Percentiles rank a stretch among this genome's conserved stretches.
phyloP scores from a whole-genome alignment of 2,888 invertebrate genomes.

The Melinopterus prodromus region DNA sequence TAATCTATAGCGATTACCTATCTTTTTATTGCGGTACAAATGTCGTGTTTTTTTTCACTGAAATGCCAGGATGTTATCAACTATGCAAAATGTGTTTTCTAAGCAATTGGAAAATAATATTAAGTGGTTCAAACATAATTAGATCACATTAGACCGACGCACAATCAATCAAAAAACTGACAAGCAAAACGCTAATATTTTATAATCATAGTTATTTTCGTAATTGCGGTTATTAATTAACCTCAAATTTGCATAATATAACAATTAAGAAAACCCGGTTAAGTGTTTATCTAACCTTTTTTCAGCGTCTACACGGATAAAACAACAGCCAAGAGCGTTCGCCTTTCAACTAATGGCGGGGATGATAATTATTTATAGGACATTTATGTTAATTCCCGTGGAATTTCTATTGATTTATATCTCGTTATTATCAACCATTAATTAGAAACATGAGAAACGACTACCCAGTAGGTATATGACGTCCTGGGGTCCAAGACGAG shows the following conservation, averaged over 20 bases:
- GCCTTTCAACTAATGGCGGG: background rate
- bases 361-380: background rate
- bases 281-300: background rate
- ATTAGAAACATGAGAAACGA: constrained; percentile 4
- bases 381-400: constrained; percentile 4
- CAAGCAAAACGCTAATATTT: background rate
- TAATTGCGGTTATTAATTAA: background rate
- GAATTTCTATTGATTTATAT: constrained; percentile 4
- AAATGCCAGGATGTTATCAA: too few species aligned
- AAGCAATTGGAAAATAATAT: background rate
- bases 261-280: background rate
- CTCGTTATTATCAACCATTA: background rate
- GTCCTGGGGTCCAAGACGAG: background rate
- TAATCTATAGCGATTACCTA: too few species aligned
- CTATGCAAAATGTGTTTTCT: too few species aligned
- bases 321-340: background rate
- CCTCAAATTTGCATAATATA: background rate
- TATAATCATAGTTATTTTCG: background rate
- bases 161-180: background rate
- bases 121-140: background rate
- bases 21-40: too few species aligned
- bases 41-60: too few species aligned
- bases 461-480: background rate
- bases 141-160: background rate
- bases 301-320: background rate